These are phyloP conservation scores for Sebastes paucispinis DNA, from an alignment of 2,797 vertebrate species.

Conservation along the genomic window DNA sequence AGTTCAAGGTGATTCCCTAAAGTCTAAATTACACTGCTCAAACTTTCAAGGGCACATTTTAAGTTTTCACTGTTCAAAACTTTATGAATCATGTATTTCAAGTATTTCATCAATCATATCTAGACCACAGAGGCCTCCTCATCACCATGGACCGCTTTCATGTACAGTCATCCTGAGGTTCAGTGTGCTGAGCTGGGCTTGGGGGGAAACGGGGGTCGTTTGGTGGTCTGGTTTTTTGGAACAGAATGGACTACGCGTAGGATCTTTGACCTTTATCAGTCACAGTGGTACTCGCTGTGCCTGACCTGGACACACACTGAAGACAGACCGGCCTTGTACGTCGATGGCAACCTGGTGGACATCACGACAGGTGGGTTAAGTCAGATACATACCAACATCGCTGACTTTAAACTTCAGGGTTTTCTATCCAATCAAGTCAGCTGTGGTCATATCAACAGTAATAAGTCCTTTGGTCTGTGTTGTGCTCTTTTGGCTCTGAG, in stretches of 20 bases:
- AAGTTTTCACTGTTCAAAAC: not conserved
- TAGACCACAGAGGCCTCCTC: not conserved
- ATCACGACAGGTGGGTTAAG: constrained; percentile 10
- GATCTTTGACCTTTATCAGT: not conserved
- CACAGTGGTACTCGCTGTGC: constrained; percentile 78
- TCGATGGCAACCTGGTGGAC: constrained; percentile 48
- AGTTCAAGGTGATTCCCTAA: constrained; percentile 34
- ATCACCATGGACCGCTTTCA: constrained; percentile 74
- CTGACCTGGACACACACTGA: constrained; percentile 71
- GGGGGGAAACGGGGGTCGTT: not conserved
- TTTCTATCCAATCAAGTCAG: too few species aligned
- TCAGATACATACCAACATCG: fast-evolving
- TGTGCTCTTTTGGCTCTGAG: not conserved
- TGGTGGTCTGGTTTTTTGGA: constrained; percentile 77
- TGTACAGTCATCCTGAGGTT: constrained; percentile 66
- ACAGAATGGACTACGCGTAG: constrained; percentile 39
- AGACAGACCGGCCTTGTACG: constrained; percentile 60
- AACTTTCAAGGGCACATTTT: not conserved
- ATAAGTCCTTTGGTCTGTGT: not conserved
- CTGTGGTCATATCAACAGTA: too few species aligned
- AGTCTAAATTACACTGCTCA: not conserved
- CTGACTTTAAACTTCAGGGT: too few species aligned
- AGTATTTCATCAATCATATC: not conserved
- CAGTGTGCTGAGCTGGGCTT: constrained; percentile 71
- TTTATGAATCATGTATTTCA: not conserved